Evolutionary conservation across 2,888 invertebrate genomes (phyloP), one percentile per base, ranked within the genome.

Genomic region (Xylota sylvarum): DNA sequence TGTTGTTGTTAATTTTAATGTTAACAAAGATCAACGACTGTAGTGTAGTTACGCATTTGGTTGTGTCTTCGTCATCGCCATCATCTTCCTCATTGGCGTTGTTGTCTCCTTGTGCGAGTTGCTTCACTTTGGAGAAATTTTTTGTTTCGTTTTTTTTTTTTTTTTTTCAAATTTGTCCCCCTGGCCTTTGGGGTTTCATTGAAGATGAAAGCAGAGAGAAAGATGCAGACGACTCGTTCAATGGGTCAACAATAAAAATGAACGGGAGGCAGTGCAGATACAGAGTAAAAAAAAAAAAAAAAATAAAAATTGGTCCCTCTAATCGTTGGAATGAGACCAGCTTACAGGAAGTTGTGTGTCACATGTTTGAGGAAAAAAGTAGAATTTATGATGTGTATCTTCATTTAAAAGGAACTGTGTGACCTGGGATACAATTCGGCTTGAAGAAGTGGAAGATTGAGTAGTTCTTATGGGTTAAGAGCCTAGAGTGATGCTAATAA

Each of bases 11-110:
- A 79, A 74, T 79, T 70, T 69, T 60, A 40, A 62, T 77, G 85
- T 86, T 86, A 77, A 86, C 82, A 82, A 62, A 82, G 85, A 77
- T 86, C 85, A 86, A 86, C 81, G 82, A 82, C 72, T 81, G 76
- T 72, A 35, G 60, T 64, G 65, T 56, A 10, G 69, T 76, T 76
- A 85, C 74, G 85, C 74, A 85, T 80, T 76, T 73, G 55, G 37
- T 30, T 37, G 23, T 23, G 52, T 50, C 56, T 43, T 80, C 84
- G 50, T 76, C 84, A 70, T 56, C 73, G 55, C 7, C 19, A 46
- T 56, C 48, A 56, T 64, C 46, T 52, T 17, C 12, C 4, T 23
- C 37, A 7, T 32, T 4, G 19, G 35, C 35, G n/a, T 67, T 67
- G 35, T 40, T 74, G 50, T 67, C 56, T 32, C 65, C 35, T 32